A percentile compares a stretch with the other conserved stretches of the same genome.
These are phyloP conservation scores for Drosophila truncata DNA, from an alignment of 1,140 invertebrate genomes.

Conservation along the genomic window DNA sequence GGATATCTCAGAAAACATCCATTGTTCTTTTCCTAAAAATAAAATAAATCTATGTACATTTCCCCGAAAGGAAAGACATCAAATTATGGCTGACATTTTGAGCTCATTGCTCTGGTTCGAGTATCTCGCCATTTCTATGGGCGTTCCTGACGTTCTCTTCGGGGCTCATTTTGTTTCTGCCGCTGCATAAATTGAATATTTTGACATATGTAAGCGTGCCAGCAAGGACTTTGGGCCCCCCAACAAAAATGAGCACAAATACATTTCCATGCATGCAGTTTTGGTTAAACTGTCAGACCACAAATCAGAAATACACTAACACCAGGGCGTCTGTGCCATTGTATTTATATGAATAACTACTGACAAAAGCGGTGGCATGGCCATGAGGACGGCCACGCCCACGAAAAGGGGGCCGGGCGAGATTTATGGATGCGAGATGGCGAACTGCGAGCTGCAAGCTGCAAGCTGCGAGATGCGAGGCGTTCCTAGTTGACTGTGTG, in stretches of 20 bases:
- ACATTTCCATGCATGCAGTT: constrained; percentile 81
- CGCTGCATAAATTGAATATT: constrained; percentile 84
- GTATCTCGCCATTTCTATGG: constrained; percentile 26
- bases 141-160: constrained; percentile 38
- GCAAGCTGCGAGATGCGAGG: constrained; percentile 27
- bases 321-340: constrained; percentile 50
- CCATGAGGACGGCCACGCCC: constrained; percentile 30
- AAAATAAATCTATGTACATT: not conserved
- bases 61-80: constrained; percentile 6
- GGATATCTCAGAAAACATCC: not conserved
- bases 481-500: constrained; percentile 64
- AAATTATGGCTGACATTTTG: constrained; percentile 53
- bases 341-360: constrained; percentile 76
- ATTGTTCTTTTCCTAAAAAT: not conserved
- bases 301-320: constrained; percentile 83
- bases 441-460: too few species aligned
- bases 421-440: constrained; percentile 71
- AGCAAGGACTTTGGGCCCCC: constrained; percentile 23
- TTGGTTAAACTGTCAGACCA: constrained; percentile 84
- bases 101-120: constrained; percentile 27
- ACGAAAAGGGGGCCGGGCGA: constrained; percentile 28
- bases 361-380: constrained; percentile 55
- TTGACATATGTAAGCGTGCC: constrained; percentile 81
- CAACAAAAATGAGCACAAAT: constrained; percentile 81
- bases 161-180: constrained; percentile 76